phyloP scores from a whole-genome alignment of 1,140 invertebrate genomes.

The Caenorhabditis briggsae region DNA sequence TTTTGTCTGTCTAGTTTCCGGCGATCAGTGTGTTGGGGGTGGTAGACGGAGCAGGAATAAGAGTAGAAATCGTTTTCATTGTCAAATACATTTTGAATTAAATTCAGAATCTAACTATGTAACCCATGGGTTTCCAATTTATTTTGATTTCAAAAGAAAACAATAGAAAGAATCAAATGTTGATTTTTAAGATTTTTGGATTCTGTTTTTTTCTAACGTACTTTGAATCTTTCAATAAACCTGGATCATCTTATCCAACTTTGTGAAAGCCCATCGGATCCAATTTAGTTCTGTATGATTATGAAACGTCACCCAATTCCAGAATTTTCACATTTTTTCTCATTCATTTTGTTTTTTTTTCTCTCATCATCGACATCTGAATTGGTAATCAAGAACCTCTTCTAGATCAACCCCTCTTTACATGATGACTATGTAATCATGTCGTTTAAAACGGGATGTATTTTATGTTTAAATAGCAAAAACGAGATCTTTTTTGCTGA shows the following conservation, averaged over 20 bases:
- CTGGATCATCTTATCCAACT: no score
- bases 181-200: no score
- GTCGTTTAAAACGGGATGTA: background rate
- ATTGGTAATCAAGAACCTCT: conserved; percentile 12
- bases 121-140: background rate
- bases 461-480: no score
- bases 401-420: background rate
- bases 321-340: background rate
- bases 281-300: no score
- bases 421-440: conserved; percentile 14
- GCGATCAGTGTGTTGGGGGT: background rate
- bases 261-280: no score
- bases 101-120: background rate
- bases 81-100: conserved; percentile 26
- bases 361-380: background rate
- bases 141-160: no score
- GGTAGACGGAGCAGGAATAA: background rate
- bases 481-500: no score
- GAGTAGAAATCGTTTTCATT: background rate
- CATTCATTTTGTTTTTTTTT: background rate
- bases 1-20: background rate
- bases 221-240: no score
- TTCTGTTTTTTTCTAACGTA: no score
- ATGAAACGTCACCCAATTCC: background rate
- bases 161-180: no score